A percentile compares a stretch with the other conserved stretches of the same genome.
These are phyloP conservation scores for Scophthalmus maximus DNA, from an alignment of 2,113 vertebrate genomes.

Conservation along the genomic window DNA sequence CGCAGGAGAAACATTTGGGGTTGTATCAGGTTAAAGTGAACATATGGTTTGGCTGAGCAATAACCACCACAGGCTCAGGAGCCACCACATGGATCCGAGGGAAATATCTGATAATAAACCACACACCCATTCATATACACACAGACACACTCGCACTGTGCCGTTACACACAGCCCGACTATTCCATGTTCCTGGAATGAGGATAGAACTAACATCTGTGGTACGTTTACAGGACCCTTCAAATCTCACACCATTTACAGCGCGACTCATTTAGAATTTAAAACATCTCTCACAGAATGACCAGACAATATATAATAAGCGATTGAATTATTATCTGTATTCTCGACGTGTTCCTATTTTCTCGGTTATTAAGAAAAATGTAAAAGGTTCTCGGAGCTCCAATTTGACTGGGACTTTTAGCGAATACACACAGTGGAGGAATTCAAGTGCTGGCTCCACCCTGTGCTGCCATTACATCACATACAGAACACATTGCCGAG, in stretches of 20 bases:
- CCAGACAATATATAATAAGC: not conserved
- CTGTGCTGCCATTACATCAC: constrained; percentile 61
- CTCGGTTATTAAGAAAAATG: not conserved
- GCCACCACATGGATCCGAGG: constrained; percentile 1
- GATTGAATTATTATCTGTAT: not conserved
- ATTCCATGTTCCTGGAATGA: not conserved
- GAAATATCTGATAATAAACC: constrained; percentile 38
- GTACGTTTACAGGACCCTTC: not conserved
- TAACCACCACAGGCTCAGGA: constrained; percentile 12
- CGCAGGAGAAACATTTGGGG: not conserved
- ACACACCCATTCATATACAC: not conserved
- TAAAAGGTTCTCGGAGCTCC: constrained; percentile 3
- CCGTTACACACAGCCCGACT: not conserved
- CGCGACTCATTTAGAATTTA: not conserved
- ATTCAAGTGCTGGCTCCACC: constrained; percentile 64
- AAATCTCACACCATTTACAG: not conserved
- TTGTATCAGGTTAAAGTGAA: constrained; percentile 14
- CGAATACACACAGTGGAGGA: constrained; percentile 52
- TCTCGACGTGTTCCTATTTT: not conserved
- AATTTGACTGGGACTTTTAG: constrained; percentile 44
- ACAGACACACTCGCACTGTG: no score
- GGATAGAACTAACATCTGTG: not conserved
- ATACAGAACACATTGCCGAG: no score
- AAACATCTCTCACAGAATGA: not conserved
- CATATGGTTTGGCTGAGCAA: constrained; percentile 29